Evolutionary conservation across 1,140 invertebrate species (phyloP), one percentile per base, ranked within the genome.

Genomic region (Pachypsylla venusta): DNA sequence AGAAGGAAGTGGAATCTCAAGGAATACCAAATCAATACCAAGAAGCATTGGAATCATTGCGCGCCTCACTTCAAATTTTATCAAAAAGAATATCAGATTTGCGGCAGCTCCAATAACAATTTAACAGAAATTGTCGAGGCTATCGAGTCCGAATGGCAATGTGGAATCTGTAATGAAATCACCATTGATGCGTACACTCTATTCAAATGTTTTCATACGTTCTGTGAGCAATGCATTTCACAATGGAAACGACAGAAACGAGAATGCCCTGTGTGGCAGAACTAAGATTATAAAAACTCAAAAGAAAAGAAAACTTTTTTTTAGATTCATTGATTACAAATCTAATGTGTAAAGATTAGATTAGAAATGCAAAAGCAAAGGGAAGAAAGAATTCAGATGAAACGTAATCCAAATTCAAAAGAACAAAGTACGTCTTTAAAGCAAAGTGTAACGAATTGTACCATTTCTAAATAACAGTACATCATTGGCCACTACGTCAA

Each of bases 81-180:
- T n/a, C n/a, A n/a, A n/a, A n/a, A n/a, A n/a, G n/a, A n/a, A n/a
- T n/a, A n/a, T n/a, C n/a, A n/a, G n/a, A n/a, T n/a, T n/a, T n/a
- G n/a, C n/a, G n/a, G n/a, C n/a, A n/a, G n/a, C n/a, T n/a, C n/a
- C n/a, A n/a, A n/a, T n/a, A n/a, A n/a, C n/a, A n/a, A n/a, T n/a
- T n/a, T n/a, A n/a, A n/a, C n/a, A n/a, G n/a, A n/a, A n/a, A n/a
- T n/a, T n/a, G n/a, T n/a, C n/a, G n/a, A 79, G 58, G 74, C 83
- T n/a, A 77, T 88, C 74, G 84, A 87, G 62, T 80, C 77, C 57
- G 85, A 89, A 67, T 69, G 89, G 16, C 80, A 82, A 57, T 91
- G 87, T 67, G 79, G 78, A 57, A 83, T 91, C 60, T 91, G 87
- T 67, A 81, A 79, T 54, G 87, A 89, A 72, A 70, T 89, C 1